Evolutionary conservation across 2,797 vertebrate genomes (phyloP).

Genomic region (Acanthiza pusilla): DNA sequence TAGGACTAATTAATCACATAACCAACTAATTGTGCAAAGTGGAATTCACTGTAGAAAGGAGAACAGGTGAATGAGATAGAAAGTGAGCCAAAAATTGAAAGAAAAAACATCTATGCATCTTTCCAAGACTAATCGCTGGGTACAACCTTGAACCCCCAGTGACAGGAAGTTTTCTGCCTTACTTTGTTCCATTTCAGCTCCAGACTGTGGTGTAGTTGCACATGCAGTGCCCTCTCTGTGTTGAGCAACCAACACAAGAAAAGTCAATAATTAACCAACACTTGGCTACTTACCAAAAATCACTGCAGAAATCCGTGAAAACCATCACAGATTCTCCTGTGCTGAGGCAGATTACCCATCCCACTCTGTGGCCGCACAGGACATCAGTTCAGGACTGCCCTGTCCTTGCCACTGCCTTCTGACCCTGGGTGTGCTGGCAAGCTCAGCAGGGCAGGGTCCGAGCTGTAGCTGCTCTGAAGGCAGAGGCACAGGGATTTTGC

Average conservation of each 20-base stretch:
- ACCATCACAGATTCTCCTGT: background rate
- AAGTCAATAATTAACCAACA: background rate
- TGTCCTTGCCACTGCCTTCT: background rate
- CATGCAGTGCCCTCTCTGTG: background rate
- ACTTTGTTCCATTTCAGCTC: background rate
- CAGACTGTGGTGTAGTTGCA: fast-evolving
- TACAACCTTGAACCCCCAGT: background rate
- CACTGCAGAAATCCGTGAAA: background rate
- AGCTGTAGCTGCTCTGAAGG: background rate
- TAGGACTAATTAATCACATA: background rate
- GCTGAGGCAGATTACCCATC: background rate
- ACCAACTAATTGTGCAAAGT: background rate
- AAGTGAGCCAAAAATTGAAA: background rate
- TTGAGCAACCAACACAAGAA: background rate
- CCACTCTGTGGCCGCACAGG: background rate
- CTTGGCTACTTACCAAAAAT: background rate
- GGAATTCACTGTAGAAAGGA: background rate
- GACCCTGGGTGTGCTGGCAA: background rate
- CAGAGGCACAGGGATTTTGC: fast-evolving
- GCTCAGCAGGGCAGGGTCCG: background rate
- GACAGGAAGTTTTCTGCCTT: background rate
- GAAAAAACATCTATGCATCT: background rate
- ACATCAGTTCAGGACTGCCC: background rate
- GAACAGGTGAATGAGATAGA: background rate
- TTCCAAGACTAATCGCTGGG: background rate